Evolutionary conservation across 2,888 invertebrate species (phyloP).

Genomic region (Willowsia nigromaculata): DNA sequence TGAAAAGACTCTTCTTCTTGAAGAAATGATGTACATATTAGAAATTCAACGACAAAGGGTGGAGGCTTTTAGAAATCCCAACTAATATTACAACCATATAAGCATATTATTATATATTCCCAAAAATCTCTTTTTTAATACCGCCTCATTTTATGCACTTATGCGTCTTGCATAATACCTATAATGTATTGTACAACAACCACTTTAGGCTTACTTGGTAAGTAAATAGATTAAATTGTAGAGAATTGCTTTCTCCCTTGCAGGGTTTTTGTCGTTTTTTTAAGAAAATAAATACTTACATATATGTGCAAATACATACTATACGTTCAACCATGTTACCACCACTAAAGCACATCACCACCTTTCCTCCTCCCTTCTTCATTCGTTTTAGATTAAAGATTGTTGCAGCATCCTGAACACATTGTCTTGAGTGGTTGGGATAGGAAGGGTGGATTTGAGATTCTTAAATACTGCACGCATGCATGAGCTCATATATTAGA

Average conservation of each 20-base stretch:
- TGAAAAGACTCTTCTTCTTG: not conserved
- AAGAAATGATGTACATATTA: not conserved
- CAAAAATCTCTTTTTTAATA: not conserved
- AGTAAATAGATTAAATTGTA: constrained; percentile 65
- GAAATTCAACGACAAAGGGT: not conserved
- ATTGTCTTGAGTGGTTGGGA: not conserved
- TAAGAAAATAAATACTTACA: no score
- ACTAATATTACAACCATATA: not conserved
- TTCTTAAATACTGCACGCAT: not conserved
- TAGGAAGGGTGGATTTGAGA: not conserved
- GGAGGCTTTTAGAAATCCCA: not conserved
- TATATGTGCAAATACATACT: not conserved
- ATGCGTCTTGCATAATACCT: not conserved
- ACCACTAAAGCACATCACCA: not conserved
- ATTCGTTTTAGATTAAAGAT: constrained; percentile 17
- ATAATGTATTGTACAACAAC: not conserved
- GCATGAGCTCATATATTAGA: not conserved
- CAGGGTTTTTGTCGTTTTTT: constrained; percentile 19
- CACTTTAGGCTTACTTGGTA: constrained; percentile 7
- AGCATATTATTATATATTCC: not conserved
- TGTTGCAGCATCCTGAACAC: not conserved
- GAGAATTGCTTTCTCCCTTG: constrained; percentile 65
- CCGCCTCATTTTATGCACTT: not conserved
- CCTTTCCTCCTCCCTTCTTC: not conserved
- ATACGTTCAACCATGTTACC: not conserved